Percentiles rank a stretch among this genome's conserved stretches.
phyloP scores from a whole-genome alignment of 53 echinoderm and acorn worm genomes.

The Hippasteria phrygiana region DNA sequence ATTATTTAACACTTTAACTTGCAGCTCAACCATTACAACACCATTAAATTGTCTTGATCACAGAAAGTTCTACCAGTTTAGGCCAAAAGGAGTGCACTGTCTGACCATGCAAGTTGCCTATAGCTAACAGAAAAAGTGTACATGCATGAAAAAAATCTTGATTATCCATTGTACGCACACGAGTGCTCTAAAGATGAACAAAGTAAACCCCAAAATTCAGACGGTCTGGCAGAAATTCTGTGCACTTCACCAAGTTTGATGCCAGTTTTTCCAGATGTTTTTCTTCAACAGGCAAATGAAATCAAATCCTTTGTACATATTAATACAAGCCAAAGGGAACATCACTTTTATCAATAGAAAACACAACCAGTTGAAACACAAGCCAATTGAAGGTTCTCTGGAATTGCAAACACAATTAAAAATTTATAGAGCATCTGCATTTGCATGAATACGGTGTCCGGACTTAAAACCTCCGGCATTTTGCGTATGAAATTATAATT shows the following conservation, averaged over 20 bases:
- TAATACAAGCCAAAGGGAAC: not conserved
- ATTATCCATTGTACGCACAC: no score
- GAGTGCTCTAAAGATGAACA: no score
- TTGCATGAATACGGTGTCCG: not conserved
- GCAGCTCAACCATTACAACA: no score
- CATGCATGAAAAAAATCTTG: no score
- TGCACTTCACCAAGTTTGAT: not conserved
- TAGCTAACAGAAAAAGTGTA: no score
- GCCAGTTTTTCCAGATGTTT: slow-evolving; percentile 8
- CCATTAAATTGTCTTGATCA: no score
- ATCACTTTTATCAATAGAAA: slow-evolving; percentile 28
- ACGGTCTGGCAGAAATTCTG: not conserved
- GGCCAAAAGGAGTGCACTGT: no score
- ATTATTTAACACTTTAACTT: no score
- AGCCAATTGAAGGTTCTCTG: not conserved
- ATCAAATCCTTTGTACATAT: slow-evolving; percentile 17
- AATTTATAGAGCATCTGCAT: slow-evolving; percentile 45
- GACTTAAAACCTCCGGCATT: not conserved
- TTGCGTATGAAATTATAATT: slow-evolving; percentile 19
- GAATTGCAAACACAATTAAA: slow-evolving; percentile 34
- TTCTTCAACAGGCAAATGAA: not conserved
- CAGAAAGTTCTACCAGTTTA: no score
- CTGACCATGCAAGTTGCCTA: no score
- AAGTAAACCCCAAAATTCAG: no score
- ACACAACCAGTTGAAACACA: slow-evolving; percentile 6